A percentile compares a stretch with the other conserved stretches of the same genome.
These are phyloP conservation scores for Dryomyza anilis DNA, from an alignment of 2,888 invertebrate species.

Conservation along the genomic window DNA sequence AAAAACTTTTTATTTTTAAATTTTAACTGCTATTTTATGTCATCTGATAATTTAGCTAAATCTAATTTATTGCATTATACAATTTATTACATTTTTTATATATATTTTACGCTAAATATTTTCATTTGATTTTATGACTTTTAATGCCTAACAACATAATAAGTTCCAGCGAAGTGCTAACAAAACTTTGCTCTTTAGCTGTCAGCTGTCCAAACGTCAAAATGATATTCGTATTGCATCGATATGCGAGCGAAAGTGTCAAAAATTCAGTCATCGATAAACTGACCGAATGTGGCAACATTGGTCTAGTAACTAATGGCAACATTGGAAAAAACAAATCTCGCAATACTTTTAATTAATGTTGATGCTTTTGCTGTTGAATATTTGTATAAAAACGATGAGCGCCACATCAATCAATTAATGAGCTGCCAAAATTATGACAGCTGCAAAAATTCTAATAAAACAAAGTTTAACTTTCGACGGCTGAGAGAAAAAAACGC, in stretches of 20 bases:
- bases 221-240: no score
- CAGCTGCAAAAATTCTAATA: constrained; percentile 11
- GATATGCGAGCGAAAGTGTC: no score
- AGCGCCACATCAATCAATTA: constrained; percentile 17
- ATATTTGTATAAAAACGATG: no score
- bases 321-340: no score
- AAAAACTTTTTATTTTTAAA: not conserved
- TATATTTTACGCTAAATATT: not conserved
- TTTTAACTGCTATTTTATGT: not conserved
- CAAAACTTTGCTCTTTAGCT: no score
- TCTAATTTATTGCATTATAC: not conserved
- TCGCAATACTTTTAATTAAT: no score
- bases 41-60: not conserved
- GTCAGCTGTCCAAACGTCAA: no score
- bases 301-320: no score
- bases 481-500: not conserved
- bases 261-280: no score
- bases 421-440: constrained; percentile 14
- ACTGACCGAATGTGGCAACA: no score
- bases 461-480: not conserved
- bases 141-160: not conserved
- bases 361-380: no score
- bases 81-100: not conserved
- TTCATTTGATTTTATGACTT: not conserved
- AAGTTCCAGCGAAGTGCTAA: not conserved